Evolutionary conservation across 2,888 invertebrate genomes (phyloP).

Genomic region (Diachrysia chrysitis): DNA sequence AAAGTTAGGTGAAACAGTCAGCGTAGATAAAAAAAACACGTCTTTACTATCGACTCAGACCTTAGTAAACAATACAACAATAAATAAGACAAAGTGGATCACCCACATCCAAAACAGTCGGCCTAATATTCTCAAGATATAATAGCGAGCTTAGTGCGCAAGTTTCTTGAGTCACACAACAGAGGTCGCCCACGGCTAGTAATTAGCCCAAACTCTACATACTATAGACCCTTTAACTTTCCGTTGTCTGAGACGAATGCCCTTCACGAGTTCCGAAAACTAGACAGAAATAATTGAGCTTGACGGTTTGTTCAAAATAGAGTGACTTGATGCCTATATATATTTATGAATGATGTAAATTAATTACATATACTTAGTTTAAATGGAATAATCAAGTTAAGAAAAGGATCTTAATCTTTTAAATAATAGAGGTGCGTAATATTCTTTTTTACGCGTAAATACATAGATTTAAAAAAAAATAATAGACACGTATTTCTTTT

Average conservation of each 20-base stretch:
- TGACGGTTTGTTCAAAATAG: neutral
- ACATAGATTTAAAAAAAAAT: too few relatives aligned
- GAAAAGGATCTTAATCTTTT: too few relatives aligned
- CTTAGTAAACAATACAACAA: neutral
- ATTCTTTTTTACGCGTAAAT: too few relatives aligned
- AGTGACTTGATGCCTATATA: neutral
- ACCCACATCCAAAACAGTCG: neutral
- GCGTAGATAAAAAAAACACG: too few relatives aligned
- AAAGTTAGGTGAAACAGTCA: too few relatives aligned
- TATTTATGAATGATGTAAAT: neutral
- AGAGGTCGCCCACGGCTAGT: slow-evolving; percentile 43
- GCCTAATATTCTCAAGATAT: slow-evolving; percentile 13
- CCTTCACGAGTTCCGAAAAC: slow-evolving; percentile 26
- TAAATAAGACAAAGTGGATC: neutral
- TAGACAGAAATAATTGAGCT: slow-evolving; percentile 7
- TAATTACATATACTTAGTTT: too few relatives aligned
- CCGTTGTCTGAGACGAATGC: slow-evolving; percentile 23
- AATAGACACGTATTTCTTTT: too few relatives aligned
- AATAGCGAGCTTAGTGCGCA: slow-evolving; percentile 44
- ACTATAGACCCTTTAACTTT: slow-evolving; percentile 40
- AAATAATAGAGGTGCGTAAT: too few relatives aligned
- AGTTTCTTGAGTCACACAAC: slow-evolving; percentile 50
- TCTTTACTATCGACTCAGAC: too few relatives aligned
- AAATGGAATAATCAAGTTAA: too few relatives aligned
- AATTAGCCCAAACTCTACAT: slow-evolving; percentile 39